These are phyloP conservation scores for Neopipo cinnamomea DNA, from an alignment of 2,113 vertebrate species.

Conservation along the genomic window DNA sequence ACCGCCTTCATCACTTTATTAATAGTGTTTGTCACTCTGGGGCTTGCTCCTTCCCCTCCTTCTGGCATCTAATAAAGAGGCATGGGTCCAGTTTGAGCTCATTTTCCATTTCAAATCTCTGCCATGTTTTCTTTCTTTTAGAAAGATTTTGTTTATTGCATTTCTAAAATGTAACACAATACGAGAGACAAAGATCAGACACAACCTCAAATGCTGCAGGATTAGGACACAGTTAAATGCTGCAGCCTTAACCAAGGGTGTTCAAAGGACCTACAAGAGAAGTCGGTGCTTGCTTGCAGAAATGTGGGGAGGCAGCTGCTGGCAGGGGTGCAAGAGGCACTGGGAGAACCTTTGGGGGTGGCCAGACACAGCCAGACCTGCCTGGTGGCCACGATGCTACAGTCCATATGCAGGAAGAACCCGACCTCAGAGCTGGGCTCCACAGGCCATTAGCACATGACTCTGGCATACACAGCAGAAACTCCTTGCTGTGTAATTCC, in stretches of 20 bases:
- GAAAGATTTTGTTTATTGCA: constrained; percentile 1
- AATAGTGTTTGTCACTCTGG: neutral
- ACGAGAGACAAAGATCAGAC: constrained; percentile 12
- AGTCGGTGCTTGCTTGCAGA: neutral
- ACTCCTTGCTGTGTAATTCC: no score
- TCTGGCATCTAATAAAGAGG: neutral
- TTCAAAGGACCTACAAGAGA: neutral
- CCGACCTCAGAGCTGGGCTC: neutral
- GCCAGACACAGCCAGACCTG: neutral
- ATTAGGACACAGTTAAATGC: neutral
- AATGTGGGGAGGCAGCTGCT: neutral
- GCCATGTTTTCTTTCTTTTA: constrained; percentile 11
- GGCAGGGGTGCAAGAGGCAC: neutral
- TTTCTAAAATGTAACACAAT: constrained; percentile 15
- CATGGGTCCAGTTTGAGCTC: neutral
- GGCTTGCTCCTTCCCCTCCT: neutral
- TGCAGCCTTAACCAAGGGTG: neutral
- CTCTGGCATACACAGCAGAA: neutral
- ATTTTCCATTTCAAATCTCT: constrained; percentile 37
- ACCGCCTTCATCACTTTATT: neutral
- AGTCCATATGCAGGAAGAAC: neutral
- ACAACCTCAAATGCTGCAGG: neutral
- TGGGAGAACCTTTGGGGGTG: rapidly evolving
- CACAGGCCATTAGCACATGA: rapidly evolving
- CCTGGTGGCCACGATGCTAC: rapidly evolving